Evolutionary conservation across 2,113 vertebrate species (phyloP), one percentile per base, ranked within the genome.

Genomic region (Ophthalmolycus amberensis): DNA sequence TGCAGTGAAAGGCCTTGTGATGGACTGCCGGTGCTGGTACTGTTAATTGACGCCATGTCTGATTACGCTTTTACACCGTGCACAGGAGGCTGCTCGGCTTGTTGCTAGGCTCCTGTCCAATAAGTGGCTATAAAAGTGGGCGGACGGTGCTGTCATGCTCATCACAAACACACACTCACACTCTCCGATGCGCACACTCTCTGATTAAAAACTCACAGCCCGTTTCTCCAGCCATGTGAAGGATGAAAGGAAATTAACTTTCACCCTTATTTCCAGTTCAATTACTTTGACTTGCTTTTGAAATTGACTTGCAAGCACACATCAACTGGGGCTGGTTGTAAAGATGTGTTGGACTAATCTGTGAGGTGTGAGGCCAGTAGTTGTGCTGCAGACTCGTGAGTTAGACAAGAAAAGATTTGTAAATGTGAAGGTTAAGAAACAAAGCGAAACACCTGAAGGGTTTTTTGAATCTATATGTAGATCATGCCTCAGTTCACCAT

Each of bases 21-120:
- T 79, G 84, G 73, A 46, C 87, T 72, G 82, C 62, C 64, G 52
- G 67, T 20, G 38, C 75, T 56, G 72, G 16, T 68, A 7, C 85
- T 75, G 79, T 77, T 94, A 90, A 90, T 90, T 75, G 90, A 87
- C 70, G 71, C 71, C 86, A 82, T 79, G 87, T 90, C 80, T 85
- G 89, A 91, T 91, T 89, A 90, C 82, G 67, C 58, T 75, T 82
- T 86, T 79, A 65, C 74, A 82, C 68, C 50, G 22, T 6, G 68
- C 73, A 64, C 74, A 77, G 75, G 78, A 79, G 76, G 74, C 25
- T 32, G 71, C 73, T 52, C 22, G 73, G 32, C 40, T 77, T 40
- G 79, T 79, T 88, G 88, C 65, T 56, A 85, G 82, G 85, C 84
- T 88, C 40, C 74, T 20, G 64, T 88, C 88, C 79, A 90, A 74